Base-by-base conservation (phyloP, 2,113 vertebrate species). In the Penelope pileata region DNA sequence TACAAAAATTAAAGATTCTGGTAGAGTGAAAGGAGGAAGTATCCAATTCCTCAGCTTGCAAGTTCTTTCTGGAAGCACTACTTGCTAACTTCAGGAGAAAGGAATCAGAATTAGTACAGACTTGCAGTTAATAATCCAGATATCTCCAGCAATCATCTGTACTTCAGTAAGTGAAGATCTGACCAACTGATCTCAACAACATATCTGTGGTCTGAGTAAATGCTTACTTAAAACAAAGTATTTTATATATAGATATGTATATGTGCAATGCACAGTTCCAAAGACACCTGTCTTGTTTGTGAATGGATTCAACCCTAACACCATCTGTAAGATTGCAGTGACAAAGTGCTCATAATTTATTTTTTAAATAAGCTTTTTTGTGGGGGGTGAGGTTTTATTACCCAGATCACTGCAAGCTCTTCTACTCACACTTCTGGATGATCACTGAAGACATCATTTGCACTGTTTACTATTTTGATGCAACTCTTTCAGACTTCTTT, bases 331-430 rank as follows among this genome's bases (percentile, higher is more conserved):
- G 3, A 68, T 15, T 15, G 10, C 64, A 23, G 18, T 36, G 56
- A 73, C 70, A 0, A 47, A 8, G 8, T 34, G 15, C 47, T 14
- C 38, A 29, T 4, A 10, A 23, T 3, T 10, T 34, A 1, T 4
- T 6, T 48, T 34, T 29, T 51, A 66, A 42, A 62, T n/a, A 50
- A 81, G 32, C 11, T 27, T 74, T 45, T 24, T 21, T 42, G 16
- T 9, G 4, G 10, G 10, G 2, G 8, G n/a, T 14, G 3, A 7
- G 3, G 9, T 9, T 34, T 70, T 48, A 40, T 36, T 58, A 53
- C 6, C 8, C 43, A 45, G 16, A 43, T 29, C 45, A 64, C 30
- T n/a, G 34, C 13, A 47, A 9, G 3, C 19, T n/a, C n/a, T 67
- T 62, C 43, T 69, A 29, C 22, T 51, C 76, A 74, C 19, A 67